A percentile compares a stretch with the other conserved stretches of the same genome.
Conservation (phyloP, 2,113 vertebrate genomes). For the Microcebus lehilahytsara region DNA sequence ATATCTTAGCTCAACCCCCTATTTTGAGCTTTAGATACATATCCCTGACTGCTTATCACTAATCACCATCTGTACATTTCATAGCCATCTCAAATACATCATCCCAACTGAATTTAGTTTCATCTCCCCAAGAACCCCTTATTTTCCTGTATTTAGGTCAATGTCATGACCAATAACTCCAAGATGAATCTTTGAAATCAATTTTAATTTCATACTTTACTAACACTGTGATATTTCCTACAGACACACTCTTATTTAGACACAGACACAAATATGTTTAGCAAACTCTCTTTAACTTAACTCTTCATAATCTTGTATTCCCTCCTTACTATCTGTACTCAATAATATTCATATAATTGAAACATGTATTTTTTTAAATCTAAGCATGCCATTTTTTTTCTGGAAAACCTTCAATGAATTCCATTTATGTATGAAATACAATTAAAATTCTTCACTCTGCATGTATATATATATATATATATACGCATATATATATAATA, state of each 20-base stretch:
- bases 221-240: neutral
- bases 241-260: neutral
- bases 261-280: neutral
- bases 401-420: neutral
- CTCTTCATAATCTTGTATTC: neutral
- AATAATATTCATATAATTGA: neutral
- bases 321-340: neutral
- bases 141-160: neutral
- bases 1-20: neutral
- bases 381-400: neutral
- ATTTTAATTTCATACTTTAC: conserved; percentile 57
- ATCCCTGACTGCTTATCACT: neutral
- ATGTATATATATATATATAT: too few species aligned
- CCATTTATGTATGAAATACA: neutral
- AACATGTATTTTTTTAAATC: neutral
- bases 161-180: neutral
- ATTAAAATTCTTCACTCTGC: neutral
- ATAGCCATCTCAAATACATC: neutral
- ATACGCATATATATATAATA: too few species aligned
- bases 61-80: neutral
- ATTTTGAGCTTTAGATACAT: neutral
- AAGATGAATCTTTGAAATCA: conserved; percentile 17
- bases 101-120: neutral
- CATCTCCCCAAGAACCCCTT: neutral
- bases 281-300: neutral